These are phyloP conservation scores for Scartelaos histophorus DNA, from an alignment of 2,113 vertebrate species.

Conservation along the genomic window DNA sequence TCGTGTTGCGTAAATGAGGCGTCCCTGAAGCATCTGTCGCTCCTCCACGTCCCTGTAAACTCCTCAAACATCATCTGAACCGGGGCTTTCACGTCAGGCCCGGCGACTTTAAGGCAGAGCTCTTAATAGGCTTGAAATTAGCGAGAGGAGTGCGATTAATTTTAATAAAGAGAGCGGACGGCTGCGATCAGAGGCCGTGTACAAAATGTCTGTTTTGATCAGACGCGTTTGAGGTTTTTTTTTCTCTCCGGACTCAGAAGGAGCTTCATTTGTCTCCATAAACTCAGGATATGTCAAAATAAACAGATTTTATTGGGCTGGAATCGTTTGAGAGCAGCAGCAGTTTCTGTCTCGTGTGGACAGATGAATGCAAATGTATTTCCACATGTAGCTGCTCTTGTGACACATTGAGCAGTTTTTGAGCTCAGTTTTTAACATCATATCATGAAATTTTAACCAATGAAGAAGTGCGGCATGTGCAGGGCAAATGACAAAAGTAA, in stretches of 20 bases:
- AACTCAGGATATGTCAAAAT: not conserved
- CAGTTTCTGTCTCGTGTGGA: no score
- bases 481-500: no score
- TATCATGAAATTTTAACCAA: no score
- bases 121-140: slow-evolving; percentile 39
- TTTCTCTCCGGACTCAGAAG: not conserved
- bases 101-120: slow-evolving; percentile 21
- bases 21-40: slow-evolving; percentile 2
- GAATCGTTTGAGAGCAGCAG: not conserved
- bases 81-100: slow-evolving; percentile 25
- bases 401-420: no score
- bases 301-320: not conserved
- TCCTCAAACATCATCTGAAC: slow-evolving; percentile 2
- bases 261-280: not conserved
- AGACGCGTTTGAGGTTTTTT: slow-evolving; percentile 21
- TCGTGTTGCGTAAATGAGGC: not conserved
- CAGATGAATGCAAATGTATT: no score
- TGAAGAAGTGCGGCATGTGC: no score
- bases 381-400: no score
- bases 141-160: slow-evolving; percentile 33
- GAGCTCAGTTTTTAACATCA: no score
- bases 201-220: slow-evolving; percentile 37
- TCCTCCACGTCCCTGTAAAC: slow-evolving; percentile 1
- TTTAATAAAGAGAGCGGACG: slow-evolving; percentile 23
- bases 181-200: slow-evolving; percentile 37